These are phyloP conservation scores for Aphis gossypii DNA, from an alignment of 1,140 invertebrate genomes.

Conservation along the genomic window DNA sequence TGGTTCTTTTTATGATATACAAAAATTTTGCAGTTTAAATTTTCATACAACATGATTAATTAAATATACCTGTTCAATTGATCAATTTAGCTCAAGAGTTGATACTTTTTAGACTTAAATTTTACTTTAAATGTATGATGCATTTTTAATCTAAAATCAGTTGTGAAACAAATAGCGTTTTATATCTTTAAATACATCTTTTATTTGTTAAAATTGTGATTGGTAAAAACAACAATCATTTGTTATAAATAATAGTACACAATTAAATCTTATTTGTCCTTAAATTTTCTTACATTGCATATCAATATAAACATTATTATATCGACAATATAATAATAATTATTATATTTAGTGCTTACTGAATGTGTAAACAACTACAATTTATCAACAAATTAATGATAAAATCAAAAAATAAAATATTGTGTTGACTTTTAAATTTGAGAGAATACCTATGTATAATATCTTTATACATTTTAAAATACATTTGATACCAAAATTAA, in stretches of 20 bases:
- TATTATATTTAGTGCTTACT: background rate
- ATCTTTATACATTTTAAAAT: background rate
- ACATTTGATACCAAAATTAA: background rate
- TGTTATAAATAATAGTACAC: background rate
- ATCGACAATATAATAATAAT: background rate
- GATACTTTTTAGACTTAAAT: background rate
- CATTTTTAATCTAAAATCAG: background rate
- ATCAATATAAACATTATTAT: background rate
- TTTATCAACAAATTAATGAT: too few relatives aligned
- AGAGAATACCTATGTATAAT: background rate
- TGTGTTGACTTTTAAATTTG: background rate
- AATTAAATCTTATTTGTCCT: background rate
- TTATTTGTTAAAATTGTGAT: background rate
- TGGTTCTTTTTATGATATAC: background rate
- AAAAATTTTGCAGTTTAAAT: background rate
- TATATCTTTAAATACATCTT: background rate
- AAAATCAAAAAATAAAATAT: too few relatives aligned
- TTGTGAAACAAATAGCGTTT: background rate
- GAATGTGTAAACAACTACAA: too few relatives aligned
- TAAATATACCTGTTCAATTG: background rate
- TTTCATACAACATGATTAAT: background rate
- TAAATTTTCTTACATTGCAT: background rate
- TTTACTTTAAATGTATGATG: background rate
- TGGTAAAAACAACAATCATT: background rate
- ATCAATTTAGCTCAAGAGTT: background rate